A percentile compares a stretch with the other conserved stretches of the same genome.
Conservation (phyloP, 2,797 vertebrate genomes). For the Mormyrops attenuatus region DNA sequence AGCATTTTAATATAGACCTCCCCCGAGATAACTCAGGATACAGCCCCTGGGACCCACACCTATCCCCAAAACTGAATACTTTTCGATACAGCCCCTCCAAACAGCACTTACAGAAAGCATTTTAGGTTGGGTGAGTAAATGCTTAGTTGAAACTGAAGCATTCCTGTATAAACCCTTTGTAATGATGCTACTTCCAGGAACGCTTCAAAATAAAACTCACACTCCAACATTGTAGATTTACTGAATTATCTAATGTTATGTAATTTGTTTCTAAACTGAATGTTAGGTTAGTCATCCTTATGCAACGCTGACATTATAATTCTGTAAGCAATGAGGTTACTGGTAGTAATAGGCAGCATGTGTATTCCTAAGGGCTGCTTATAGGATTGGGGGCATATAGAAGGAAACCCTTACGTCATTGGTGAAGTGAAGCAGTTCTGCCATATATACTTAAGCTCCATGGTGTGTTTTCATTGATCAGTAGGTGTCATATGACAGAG, state of each 20-base stretch:
- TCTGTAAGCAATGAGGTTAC: neutral
- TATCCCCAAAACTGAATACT: constrained; percentile 50
- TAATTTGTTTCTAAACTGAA: neutral
- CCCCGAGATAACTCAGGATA: constrained; percentile 43
- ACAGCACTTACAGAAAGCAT: constrained; percentile 49
- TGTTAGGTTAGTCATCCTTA: neutral
- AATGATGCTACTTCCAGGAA: neutral
- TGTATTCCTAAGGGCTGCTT: neutral
- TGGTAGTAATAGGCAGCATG: neutral
- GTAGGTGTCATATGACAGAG: neutral
- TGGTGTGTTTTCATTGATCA: neutral
- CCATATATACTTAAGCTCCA: neutral
- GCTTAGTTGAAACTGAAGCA: constrained; percentile 32
- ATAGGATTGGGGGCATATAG: neutral
- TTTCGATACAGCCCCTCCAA: constrained; percentile 35
- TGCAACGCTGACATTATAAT: neutral
- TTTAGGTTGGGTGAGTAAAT: constrained; percentile 15
- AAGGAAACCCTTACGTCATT: neutral
- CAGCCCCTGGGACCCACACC: constrained; percentile 47
- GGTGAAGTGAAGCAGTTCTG: neutral
- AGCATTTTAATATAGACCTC: neutral
- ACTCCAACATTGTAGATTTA: neutral
- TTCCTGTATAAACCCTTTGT: constrained; percentile 25
- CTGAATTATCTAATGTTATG: neutral
- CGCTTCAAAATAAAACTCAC: neutral